These are phyloP conservation scores for Lutraria rhynchaena DNA, from an alignment of 1,140 invertebrate species.

Conservation along the genomic window DNA sequence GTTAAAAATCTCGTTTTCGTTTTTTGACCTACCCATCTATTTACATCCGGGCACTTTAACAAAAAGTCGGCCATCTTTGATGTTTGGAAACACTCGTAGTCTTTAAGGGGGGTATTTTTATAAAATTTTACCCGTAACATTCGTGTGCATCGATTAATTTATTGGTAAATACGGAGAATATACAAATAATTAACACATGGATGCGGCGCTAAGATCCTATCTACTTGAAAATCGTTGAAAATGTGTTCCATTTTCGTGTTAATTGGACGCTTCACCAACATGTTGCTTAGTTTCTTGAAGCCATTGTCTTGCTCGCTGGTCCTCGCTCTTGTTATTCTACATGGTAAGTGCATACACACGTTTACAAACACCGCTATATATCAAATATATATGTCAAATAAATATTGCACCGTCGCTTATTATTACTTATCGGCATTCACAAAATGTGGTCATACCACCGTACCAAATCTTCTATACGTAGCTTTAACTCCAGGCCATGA, in stretches of 20 bases:
- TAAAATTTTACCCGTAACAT: neutral
- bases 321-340: constrained; percentile 20
- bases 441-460: neutral
- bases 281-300: constrained; percentile 1
- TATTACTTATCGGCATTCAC: neutral
- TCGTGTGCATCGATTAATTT: neutral
- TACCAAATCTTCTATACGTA: neutral
- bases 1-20: no score
- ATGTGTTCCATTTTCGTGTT: neutral
- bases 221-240: constrained; percentile 20
- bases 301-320: constrained; percentile 32
- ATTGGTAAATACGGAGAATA: neutral
- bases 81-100: constrained; percentile 40
- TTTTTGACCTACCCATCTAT: neutral
- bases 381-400: neutral
- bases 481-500: neutral
- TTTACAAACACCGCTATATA: neutral
- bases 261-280: neutral
- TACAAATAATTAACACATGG: constrained; percentile 2
- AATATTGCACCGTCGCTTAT: no score
- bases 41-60: constrained; percentile 44
- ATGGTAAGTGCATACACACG: constrained; percentile 29
- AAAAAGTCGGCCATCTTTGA: constrained; percentile 55
- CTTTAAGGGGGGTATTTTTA: neutral
- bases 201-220: neutral